Evolutionary conservation across 2,113 vertebrate species (phyloP).

Genomic region (Microtus oregoni): DNA sequence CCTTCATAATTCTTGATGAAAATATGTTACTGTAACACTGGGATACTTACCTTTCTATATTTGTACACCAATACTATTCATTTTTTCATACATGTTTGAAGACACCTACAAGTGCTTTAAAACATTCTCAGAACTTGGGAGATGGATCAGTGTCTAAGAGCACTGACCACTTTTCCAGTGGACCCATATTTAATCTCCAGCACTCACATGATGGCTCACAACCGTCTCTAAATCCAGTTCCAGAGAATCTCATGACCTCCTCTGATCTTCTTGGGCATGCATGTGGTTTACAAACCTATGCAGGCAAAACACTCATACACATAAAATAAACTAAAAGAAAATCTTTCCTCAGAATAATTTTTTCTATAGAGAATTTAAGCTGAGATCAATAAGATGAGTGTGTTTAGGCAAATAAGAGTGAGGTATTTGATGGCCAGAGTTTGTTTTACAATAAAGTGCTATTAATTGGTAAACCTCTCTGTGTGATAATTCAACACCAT

Average conservation of each 20-base stretch:
- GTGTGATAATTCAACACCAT: constrained; percentile 67
- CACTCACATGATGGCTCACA: not conserved
- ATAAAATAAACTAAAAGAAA: not conserved
- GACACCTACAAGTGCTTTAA: not conserved
- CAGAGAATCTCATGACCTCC: not conserved
- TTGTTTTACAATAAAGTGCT: constrained; percentile 43
- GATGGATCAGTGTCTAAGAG: not conserved
- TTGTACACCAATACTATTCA: not conserved
- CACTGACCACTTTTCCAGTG: not conserved
- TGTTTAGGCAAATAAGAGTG: constrained; percentile 36
- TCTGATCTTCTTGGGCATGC: not conserved
- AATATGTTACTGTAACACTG: not conserved
- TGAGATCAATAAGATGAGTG: not conserved
- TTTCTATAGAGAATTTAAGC: constrained; percentile 56
- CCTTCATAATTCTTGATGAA: not conserved
- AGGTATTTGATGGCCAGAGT: constrained; percentile 44
- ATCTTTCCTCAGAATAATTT: not conserved
- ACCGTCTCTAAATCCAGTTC: not conserved
- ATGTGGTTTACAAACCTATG: not conserved
- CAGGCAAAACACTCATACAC: not conserved
- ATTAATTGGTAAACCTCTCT: constrained; percentile 36
- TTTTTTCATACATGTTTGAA: constrained; percentile 38
- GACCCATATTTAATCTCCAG: not conserved
- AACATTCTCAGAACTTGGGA: not conserved
- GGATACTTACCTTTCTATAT: not conserved